These are phyloP conservation scores for Colostygia pectinataria DNA, from an alignment of 2,888 invertebrate species.

Conservation along the genomic window DNA sequence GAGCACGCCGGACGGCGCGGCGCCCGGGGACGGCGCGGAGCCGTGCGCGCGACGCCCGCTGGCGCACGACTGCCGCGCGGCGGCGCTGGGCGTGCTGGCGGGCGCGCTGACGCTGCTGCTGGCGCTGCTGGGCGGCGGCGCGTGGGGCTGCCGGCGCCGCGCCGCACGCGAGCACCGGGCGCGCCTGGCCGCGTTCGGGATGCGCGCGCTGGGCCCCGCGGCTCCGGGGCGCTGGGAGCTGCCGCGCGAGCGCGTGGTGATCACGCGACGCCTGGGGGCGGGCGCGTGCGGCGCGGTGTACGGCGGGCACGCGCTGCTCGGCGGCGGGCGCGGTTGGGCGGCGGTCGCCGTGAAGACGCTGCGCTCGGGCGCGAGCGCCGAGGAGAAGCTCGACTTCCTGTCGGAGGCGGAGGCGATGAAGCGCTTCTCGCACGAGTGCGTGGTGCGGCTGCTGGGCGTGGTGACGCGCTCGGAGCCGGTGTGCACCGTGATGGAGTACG, in stretches of 20 bases:
- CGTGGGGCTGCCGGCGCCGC: conserved; percentile 56
- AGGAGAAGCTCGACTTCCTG: conserved; percentile 95
- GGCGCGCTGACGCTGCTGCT: conserved; percentile 47
- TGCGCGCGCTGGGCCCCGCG: conserved; percentile 55
- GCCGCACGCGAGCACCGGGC: conserved; percentile 60
- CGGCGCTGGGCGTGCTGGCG: conserved; percentile 83
- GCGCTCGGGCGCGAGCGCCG: conserved; percentile 90
- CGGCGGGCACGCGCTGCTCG: conserved; percentile 92
- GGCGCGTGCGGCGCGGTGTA: conserved; percentile 97
- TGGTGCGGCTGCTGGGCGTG: conserved; percentile 92
- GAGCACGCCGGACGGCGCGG: no score
- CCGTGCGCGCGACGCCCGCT: conserved; percentile 87
- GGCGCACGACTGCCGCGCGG: conserved; percentile 81
- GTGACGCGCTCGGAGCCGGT: conserved; percentile 94
- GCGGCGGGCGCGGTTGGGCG: conserved; percentile 85
- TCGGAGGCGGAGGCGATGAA: conserved; percentile 98
- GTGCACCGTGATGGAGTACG: conserved; percentile 96
- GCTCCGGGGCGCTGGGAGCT: conserved; percentile 93
- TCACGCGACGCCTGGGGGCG: conserved; percentile 92
- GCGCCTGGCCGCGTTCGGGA: conserved; percentile 59
- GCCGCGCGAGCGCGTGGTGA: conserved; percentile 91
- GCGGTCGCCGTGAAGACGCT: conserved; percentile 95
- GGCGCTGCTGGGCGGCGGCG: conserved; percentile 49
- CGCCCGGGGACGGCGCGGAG: no score
- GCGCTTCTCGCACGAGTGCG: conserved; percentile 94